Base-by-base conservation (phyloP, 2,888 invertebrate genomes). In the Eupelmus urozonus region DNA sequence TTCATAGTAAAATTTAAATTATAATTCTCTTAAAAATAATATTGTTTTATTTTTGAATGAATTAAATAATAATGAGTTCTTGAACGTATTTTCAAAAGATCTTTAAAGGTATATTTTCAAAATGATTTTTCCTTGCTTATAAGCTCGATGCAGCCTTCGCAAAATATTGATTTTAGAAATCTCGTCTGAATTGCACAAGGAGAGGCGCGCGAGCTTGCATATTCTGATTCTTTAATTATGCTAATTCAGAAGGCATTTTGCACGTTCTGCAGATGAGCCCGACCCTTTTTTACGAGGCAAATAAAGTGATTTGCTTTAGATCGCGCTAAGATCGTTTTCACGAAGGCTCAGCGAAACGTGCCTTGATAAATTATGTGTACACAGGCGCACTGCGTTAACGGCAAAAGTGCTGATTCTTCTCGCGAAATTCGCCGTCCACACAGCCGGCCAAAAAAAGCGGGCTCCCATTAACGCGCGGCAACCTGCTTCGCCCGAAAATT, bases 151-250 rank as follows among this genome's bases (percentile, higher is more conserved):
- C 34, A 34, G 34, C 34, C 34, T 34, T 5, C 34, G 16, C 13
- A 45, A 25, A 27, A 49, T 63, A 49, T 55, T 29, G 51, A 34
- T 7, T 20, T 3, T 13, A 9, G 7, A 53, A 49, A 27, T 5
- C 16, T 51, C 20, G 18, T 34, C 20, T 0, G 53, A 29, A 34
- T 2, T 34, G 20, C 25, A n/a, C 40, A 3, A 16, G 23, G 25
- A 20, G 25, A 45, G 45, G 51, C 3, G 9, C 57, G 62, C 75
- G 69, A n/a, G 75, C 55, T 69, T 62, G 69, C 42, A 63, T 70
- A 76, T 57, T 76, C 23, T 18, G 70, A 45, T 34, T 76, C 70
- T 55, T 76, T 69, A 69, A 76, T 69, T 70, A 76, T 70, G 76
- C 75, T 67, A 60, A 69, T 76, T 62, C 53, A 42, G 7, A 0